phyloP scores from a whole-genome alignment of 2,888 invertebrate species.

The Drepana falcataria region DNA sequence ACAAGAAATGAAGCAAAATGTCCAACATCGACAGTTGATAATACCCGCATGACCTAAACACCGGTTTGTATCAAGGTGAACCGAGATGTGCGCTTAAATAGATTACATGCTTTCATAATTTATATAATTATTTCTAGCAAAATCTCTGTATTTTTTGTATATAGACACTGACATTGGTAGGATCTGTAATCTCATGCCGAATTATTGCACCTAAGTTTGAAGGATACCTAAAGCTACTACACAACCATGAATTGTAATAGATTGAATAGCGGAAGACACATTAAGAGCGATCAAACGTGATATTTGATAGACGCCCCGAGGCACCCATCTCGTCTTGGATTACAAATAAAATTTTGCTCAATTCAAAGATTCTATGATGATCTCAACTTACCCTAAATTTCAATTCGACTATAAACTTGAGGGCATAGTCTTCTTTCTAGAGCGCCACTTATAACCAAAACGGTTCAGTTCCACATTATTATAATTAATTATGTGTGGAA shows the following conservation, averaged over 20 bases:
- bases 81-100: constrained; percentile 29
- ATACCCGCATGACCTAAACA: constrained; percentile 38
- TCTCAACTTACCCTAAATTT: too few species aligned
- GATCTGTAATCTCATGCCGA: too few species aligned
- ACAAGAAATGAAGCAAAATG: neutral
- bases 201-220: too few species aligned
- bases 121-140: neutral
- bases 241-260: neutral
- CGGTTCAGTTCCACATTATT: too few species aligned
- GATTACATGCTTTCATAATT: constrained; percentile 12
- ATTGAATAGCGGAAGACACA: neutral
- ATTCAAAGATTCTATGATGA: too few species aligned
- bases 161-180: neutral
- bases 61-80: constrained; percentile 38
- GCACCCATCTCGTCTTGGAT: neutral
- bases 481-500: too few species aligned
- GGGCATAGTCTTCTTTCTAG: too few species aligned
- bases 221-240: neutral
- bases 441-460: too few species aligned
- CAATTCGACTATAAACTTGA: too few species aligned
- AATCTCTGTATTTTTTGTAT: neutral
- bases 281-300: neutral
- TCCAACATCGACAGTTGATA: constrained; percentile 22
- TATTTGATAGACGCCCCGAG: neutral
- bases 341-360: too few species aligned